These are phyloP conservation scores for Leptosomus discolor DNA, from an alignment of 2,113 vertebrate genomes.

Conservation along the genomic window DNA sequence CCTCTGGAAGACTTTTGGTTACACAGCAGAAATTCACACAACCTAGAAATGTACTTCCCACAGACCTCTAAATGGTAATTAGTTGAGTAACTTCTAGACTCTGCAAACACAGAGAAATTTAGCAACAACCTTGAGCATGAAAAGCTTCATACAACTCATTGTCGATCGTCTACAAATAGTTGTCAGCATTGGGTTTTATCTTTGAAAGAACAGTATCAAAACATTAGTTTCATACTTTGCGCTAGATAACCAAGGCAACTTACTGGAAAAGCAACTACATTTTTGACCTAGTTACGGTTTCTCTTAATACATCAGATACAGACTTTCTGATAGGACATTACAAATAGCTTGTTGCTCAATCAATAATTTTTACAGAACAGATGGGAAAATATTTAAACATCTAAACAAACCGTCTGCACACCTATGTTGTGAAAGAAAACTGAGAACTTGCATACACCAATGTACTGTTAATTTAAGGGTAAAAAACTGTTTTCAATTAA, in stretches of 20 bases:
- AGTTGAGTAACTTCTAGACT: background rate
- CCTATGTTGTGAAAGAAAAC: constrained; percentile 80
- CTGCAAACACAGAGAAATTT: background rate
- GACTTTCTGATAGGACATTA: constrained; percentile 1
- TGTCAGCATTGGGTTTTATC: background rate
- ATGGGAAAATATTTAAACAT: constrained; percentile 76
- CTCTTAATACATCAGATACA: background rate
- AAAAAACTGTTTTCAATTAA: constrained; percentile 49
- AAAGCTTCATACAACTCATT: background rate
- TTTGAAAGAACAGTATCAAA: background rate
- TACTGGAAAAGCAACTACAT: background rate
- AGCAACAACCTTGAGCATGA: background rate
- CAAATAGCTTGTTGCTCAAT: constrained; percentile 60
- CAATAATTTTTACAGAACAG: constrained; percentile 76
- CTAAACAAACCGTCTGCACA: constrained; percentile 78
- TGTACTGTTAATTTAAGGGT: constrained; percentile 58
- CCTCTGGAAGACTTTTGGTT: background rate
- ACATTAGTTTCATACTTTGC: background rate
- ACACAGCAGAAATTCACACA: background rate
- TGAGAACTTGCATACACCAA: constrained; percentile 72
- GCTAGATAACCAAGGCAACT: background rate
- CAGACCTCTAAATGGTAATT: background rate
- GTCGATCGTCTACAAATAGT: background rate
- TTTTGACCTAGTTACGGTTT: background rate
- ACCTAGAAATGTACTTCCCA: background rate